These are phyloP conservation scores for Philopotamus ludificatus DNA, from an alignment of 1,140 invertebrate species.

Conservation along the genomic window DNA sequence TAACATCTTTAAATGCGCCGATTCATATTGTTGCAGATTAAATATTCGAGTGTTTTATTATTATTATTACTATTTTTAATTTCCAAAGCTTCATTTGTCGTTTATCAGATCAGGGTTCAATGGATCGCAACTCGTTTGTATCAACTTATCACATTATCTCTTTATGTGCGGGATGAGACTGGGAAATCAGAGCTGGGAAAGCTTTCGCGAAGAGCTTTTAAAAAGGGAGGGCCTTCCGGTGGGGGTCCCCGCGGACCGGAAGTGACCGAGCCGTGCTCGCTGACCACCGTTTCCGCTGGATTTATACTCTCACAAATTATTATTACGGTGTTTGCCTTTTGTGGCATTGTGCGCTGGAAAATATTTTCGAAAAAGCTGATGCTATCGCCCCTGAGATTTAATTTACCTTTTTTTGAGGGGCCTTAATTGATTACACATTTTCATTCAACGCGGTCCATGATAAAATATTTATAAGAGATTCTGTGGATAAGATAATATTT, in stretches of 20 bases:
- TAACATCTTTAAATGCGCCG: not conserved
- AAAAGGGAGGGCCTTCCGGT: slow-evolving; percentile 19
- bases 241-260: slow-evolving; percentile 33
- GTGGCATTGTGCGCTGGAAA: too few species aligned
- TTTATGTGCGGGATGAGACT: not conserved
- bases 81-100: not conserved
- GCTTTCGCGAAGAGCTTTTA: slow-evolving; percentile 10
- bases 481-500: too few species aligned
- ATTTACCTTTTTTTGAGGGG: too few species aligned
- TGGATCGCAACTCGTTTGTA: not conserved
- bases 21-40: not conserved
- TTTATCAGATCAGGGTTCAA: not conserved
- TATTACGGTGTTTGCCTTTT: slow-evolving; percentile 20
- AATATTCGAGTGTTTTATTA: too few species aligned
- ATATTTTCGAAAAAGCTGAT: too few species aligned
- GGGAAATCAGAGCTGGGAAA: not conserved
- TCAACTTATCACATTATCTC: not conserved
- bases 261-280: slow-evolving; percentile 31
- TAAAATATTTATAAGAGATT: too few species aligned
- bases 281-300: slow-evolving; percentile 38
- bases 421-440: too few species aligned
- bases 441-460: too few species aligned
- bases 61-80: not conserved
- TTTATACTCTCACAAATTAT: slow-evolving; percentile 40
- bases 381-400: too few species aligned